Conservation (phyloP, 2,888 invertebrate genomes). For the Philonicus albiceps region DNA sequence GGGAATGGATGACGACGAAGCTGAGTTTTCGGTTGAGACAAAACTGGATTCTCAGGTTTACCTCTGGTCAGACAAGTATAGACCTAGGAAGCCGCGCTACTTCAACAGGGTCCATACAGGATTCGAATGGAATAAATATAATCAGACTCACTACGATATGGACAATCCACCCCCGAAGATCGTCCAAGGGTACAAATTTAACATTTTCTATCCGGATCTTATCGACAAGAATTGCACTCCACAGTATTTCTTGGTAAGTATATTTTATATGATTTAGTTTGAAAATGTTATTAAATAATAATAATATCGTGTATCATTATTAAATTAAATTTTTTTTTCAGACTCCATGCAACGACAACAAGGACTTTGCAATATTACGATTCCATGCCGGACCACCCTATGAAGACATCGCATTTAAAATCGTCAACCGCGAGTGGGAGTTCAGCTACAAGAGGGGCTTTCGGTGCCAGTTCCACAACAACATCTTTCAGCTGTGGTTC, state of each 20-base stretch:
- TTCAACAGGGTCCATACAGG: constrained; percentile 97
- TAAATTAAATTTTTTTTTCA: constrained; percentile 56
- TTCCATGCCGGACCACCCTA: constrained; percentile 99
- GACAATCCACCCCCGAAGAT: constrained; percentile 99
- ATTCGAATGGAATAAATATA: constrained; percentile 99
- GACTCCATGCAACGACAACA: constrained; percentile 90
- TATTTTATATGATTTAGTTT: neutral
- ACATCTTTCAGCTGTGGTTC: constrained; percentile 99
- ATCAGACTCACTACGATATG: constrained; percentile 99
- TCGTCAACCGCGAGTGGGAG: constrained; percentile 99
- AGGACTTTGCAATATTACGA: constrained; percentile 91
- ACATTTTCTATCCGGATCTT: constrained; percentile 99
- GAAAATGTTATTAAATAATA: too few relatives aligned
- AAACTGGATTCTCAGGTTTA: constrained; percentile 81
- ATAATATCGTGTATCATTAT: too few relatives aligned
- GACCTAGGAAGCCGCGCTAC: constrained; percentile 96
- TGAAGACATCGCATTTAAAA: constrained; percentile 98
- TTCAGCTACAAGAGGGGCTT: constrained; percentile 98
- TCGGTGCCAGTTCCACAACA: constrained; percentile 98
- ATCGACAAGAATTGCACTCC: constrained; percentile 94
- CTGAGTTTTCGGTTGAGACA: constrained; percentile 89
- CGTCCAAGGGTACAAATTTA: constrained; percentile 99
- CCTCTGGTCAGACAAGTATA: constrained; percentile 95
- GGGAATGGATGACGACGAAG: constrained; percentile 87
- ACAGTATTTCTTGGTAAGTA: constrained; percentile 84